Evolutionary conservation across 2,888 invertebrate genomes (phyloP), one percentile per base, ranked within the genome.

Genomic region (Dyspetes luteomarginatus): DNA sequence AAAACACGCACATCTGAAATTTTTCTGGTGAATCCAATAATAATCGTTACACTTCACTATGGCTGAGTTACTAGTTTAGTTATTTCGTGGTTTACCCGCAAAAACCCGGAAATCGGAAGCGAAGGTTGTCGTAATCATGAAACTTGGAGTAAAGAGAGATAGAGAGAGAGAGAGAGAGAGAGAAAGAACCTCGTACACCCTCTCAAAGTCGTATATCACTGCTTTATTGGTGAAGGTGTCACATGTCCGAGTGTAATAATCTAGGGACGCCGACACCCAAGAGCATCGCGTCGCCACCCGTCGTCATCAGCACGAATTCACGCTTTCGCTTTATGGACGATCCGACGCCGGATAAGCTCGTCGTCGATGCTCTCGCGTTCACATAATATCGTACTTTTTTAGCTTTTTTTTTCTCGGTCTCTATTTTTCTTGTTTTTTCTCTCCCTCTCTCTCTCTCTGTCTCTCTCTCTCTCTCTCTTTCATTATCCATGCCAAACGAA

Each of bases 241-340:
- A 81, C 72, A 62, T 68, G 72, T 76, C 72, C 67, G 56, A 50
- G 62, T 26, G 50, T 81, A 81, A 81, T 81, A 77, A 81, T 81
- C 72, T 81, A 45, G 48, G 67, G 19, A 56, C 67, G 30, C 36
- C 48, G 71, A 56, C 48, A 71, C 64, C 26, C 22, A 41, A 24
- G 41, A 52, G 43, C 41, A 22, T 36, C 58, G 41, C 41, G 65
- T 28, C 72, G 65, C 75, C 80, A 52, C 50, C 67, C 62, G 48
- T 41, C 48, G 67, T 55, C 56, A 56, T 41, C 74, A 62, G 56
- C 64, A 58, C 56, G 52, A 58, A 75, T 60, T 71, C 71, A 69
- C 60, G 58, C 43, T 67, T 28, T 72, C 30, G 30, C 72, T 76
- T 76, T 73, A 81, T 68, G 72, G 68, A 48, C 67, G 67, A 62